Base-by-base conservation (phyloP, 1,140 invertebrate genomes). In the Choristoneura fumiferana region DNA sequence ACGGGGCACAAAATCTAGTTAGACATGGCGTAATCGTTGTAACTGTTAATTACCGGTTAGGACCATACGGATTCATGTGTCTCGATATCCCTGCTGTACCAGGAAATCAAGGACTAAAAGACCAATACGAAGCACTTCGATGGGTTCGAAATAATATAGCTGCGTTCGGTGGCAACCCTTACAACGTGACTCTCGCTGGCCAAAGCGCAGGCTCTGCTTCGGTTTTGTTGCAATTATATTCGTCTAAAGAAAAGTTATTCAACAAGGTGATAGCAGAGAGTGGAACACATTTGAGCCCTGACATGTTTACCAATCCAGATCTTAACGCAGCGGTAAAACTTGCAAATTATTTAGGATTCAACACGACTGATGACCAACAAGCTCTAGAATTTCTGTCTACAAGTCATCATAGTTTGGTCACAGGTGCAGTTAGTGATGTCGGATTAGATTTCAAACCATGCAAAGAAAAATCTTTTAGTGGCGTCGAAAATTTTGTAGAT, bases 51-150 rank as follows among this genome's bases (percentile, higher is more conserved):
- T 88, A 88, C 53, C 76, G 85, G 4, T 64, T 88, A 13, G 85
- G 85, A 5, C 79, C 84, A 0, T 87, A 87, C 33, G 85, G 85
- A 34, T 88, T 87, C 54, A 73, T 88, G 77, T 88, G 85, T 14
- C 67, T 88, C 0, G 75, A 83, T 59, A 58, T 72, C 12, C 83
- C 85, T 0, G 34, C 63, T 5, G 91, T 91, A 3, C 92, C 93
- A 1, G 94, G 94, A 4, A 95, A 95, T 72, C 91, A 91, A 54
- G 94, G 93, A 1, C 78, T 95, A 12, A 91, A 92, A 70, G 94
- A 95, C 64, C 93, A 94, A 64, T 83, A 92, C 37, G 71, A 91
- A 71, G 94, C 93, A 0, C 63, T 93, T 36, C 81, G 87, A 55
- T 93, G 92, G 88, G 88, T 95, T 0, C 90, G 92, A 73, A 87